Evolutionary conservation across 2,888 invertebrate genomes (phyloP).

Genomic region (Thera obeliscata): DNA sequence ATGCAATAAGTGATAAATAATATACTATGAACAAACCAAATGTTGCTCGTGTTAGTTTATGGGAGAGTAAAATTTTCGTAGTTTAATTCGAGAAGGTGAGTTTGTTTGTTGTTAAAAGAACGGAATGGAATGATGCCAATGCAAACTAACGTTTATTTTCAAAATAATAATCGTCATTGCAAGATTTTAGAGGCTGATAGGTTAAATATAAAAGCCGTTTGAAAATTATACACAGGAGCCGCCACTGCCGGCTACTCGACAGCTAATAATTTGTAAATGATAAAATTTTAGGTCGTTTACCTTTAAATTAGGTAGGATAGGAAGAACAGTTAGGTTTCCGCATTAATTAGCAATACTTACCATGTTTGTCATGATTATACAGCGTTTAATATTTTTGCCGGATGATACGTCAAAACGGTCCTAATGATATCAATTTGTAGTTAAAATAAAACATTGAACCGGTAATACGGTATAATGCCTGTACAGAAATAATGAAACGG

Average conservation of each 20-base stretch:
- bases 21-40: conserved; percentile 41
- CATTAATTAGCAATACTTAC: background rate
- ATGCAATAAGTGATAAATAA: conserved; percentile 45
- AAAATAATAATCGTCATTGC: conserved; percentile 46
- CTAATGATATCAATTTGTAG: background rate
- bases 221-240: background rate
- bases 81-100: conserved; percentile 54
- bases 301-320: background rate
- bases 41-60: conserved; percentile 37
- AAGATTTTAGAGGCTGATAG: background rate
- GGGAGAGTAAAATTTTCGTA: conserved; percentile 40
- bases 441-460: background rate
- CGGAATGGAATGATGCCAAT: conserved; percentile 47
- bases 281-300: background rate
- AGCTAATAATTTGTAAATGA: background rate
- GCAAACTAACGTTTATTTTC: conserved; percentile 45
- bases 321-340: background rate
- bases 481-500: conserved; percentile 30
- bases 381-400: background rate
- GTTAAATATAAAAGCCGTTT: background rate
- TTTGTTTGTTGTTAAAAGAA: conserved; percentile 56
- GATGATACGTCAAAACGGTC: conserved; percentile 4
- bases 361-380: background rate
- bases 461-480: background rate
- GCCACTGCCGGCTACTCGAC: too few species aligned